Base-by-base conservation (phyloP, 2,797 vertebrate species). In the Chelmon rostratus region DNA sequence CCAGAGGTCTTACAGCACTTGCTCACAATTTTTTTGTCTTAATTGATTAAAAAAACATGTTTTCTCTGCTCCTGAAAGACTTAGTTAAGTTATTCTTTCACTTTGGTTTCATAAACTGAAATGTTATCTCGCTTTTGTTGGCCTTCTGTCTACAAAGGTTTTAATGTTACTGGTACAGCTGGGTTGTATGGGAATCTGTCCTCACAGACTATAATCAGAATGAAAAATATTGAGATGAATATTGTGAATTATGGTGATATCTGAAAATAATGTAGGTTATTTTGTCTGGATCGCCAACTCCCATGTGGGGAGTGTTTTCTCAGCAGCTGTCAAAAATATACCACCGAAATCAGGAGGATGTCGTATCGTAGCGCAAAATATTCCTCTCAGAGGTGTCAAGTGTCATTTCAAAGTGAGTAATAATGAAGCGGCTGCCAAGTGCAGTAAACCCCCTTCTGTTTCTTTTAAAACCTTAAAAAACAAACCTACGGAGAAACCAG, bases 401-500 rank as follows among this genome's bases (percentile, higher is more conserved):
- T 90, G 84, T 87, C 91, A 72, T 85, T 91, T 90, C 80, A 88
- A 87, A 91, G 81, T 81, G 73, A 88, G 86, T 73, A 73, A 71
- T 75, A 83, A 72, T 76, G 76, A 87, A 82, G 74, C 0, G 44
- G 44, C 68, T 85, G 88, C 88, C 89, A 91, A 87, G 71, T 19
- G 73, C 83, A 84, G 82, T 87, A 89, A 90, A 86, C 61, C 62
- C 19, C 72, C 75, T 78, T 87, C 74, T 84, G 72, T 85, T 89
- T 84, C 75, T 83, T 87, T 83, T 62, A 83, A 90, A 87, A 65
- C 35, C 42, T 78, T 75, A 46, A 82, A 86, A 90, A 89, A 86
- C 71, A 83, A 91, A 81, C 74, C 62, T 73, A 76, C 67, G 70
- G 82, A 78, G 87, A 85, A 77, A 71, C 47, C 67, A 8, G 56